Conservation (phyloP, 2,888 invertebrate genomes). For the Cantharis rufa region DNA sequence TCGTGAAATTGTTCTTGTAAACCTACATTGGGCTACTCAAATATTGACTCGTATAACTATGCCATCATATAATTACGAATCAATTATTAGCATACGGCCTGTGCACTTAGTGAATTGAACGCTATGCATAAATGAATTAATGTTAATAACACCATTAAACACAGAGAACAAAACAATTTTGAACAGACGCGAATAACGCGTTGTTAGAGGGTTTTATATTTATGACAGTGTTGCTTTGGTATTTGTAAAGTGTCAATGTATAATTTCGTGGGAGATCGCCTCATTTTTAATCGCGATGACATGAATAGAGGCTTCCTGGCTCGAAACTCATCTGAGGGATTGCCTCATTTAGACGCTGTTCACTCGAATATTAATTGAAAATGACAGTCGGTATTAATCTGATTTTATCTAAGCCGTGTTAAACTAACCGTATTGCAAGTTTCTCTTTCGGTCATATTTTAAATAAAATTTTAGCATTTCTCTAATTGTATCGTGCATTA, state of each 20-base stretch:
- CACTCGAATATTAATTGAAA: slow-evolving; percentile 54
- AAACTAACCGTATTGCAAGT: slow-evolving; percentile 28
- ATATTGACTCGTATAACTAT: slow-evolving; percentile 35
- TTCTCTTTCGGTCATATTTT: neutral
- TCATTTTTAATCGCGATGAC: slow-evolving; percentile 56
- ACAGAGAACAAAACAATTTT: slow-evolving; percentile 29
- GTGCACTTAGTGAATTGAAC: slow-evolving; percentile 41
- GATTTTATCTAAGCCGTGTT: slow-evolving; percentile 46
- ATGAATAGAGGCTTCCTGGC: slow-evolving; percentile 52
- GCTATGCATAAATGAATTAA: slow-evolving; percentile 36
- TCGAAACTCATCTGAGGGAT: slow-evolving; percentile 47
- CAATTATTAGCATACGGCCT: slow-evolving; percentile 39
- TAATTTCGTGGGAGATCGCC: slow-evolving; percentile 52
- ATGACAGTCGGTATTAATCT: slow-evolving; percentile 55
- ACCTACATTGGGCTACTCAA: slow-evolving; percentile 25
- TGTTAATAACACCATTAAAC: slow-evolving; percentile 40
- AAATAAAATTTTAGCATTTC: neutral
- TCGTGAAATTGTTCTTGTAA: slow-evolving; percentile 6
- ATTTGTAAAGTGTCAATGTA: slow-evolving; percentile 57
- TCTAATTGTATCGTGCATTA: neutral
- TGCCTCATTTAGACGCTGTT: slow-evolving; percentile 51
- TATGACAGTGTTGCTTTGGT: slow-evolving; percentile 40
- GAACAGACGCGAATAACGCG: slow-evolving; percentile 20
- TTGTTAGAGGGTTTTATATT: slow-evolving; percentile 30
- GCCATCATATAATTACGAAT: slow-evolving; percentile 40